phyloP scores from a whole-genome alignment of 92 coral and sea anemone species.

The Blastomussa wellsi region DNA sequence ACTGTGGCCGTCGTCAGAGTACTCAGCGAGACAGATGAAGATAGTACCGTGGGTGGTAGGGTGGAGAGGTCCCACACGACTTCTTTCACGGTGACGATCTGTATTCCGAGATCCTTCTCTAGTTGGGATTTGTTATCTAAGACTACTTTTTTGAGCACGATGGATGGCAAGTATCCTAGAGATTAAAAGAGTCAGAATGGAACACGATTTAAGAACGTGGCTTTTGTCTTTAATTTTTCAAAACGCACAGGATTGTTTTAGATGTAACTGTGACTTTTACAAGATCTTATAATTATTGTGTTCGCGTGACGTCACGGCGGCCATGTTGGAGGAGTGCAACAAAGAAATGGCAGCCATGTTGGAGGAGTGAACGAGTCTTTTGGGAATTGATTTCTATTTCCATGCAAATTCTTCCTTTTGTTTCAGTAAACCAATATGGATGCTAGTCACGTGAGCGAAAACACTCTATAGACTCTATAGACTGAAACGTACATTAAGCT shows the following conservation, averaged over 20 bases:
- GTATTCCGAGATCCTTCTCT: constrained; percentile 19
- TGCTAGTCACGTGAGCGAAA: no score
- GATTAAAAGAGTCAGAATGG: neutral
- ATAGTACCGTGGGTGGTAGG: neutral
- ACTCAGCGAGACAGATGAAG: neutral
- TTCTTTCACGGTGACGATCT: constrained; percentile 34
- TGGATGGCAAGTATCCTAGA: constrained; percentile 26
- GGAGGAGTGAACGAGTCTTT: no score
- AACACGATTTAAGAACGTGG: neutral
- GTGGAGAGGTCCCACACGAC: constrained; percentile 16
- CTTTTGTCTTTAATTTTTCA: neutral
- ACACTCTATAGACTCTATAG: no score
- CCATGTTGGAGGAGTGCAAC: no score
- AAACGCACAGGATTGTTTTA: neutral
- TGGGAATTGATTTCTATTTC: no score
- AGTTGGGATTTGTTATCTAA: constrained; percentile 19
- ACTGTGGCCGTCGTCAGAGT: constrained; percentile 2
- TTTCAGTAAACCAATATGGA: no score
- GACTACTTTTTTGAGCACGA: constrained; percentile 24
- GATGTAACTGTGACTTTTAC: neutral
- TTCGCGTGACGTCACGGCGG: no score
- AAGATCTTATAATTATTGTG: no score
- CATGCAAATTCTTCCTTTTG: no score
- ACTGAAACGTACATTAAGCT: no score
- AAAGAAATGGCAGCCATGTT: no score